phyloP scores from a whole-genome alignment of 64 coral and sea anemone genomes.

The Stichodactyla mertensii region DNA sequence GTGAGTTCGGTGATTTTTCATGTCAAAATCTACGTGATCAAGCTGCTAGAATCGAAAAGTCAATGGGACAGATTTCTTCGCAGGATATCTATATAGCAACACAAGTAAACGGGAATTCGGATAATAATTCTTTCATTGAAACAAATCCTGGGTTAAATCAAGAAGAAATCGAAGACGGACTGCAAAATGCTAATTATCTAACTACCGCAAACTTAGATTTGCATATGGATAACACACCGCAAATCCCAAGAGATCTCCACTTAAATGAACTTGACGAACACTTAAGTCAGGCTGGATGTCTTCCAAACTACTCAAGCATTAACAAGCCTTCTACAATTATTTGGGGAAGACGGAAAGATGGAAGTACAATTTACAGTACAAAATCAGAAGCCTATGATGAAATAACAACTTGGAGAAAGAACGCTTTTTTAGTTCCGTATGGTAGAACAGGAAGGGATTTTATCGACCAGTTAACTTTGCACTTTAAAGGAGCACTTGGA shows the following conservation, averaged over 20 bases:
- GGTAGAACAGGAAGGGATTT: constrained; percentile 50
- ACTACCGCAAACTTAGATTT: no score
- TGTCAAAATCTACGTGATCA: constrained; percentile 27
- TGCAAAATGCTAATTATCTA: no score
- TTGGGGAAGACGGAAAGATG: neutral
- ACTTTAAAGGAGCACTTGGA: no score
- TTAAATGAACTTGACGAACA: no score
- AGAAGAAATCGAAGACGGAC: no score
- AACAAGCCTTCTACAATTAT: neutral
- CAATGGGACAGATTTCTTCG: no score
- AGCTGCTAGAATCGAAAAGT: constrained; percentile 20
- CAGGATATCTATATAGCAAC: no score
- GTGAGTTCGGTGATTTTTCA: constrained; percentile 18
- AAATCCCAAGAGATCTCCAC: no score
- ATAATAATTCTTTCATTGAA: no score
- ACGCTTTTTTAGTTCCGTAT: constrained; percentile 35
- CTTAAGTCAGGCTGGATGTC: neutral
- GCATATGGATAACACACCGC: no score
- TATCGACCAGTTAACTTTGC: constrained; percentile 49
- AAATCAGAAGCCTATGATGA: constrained; percentile 2
- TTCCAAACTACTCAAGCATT: neutral
- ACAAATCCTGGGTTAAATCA: no score
- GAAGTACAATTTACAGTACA: neutral
- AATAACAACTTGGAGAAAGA: neutral
- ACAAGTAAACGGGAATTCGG: no score